A percentile compares a stretch with the other conserved stretches of the same genome.
phyloP scores from a whole-genome alignment of 92 coral and sea anemone species.

The Porites cylindrica region DNA sequence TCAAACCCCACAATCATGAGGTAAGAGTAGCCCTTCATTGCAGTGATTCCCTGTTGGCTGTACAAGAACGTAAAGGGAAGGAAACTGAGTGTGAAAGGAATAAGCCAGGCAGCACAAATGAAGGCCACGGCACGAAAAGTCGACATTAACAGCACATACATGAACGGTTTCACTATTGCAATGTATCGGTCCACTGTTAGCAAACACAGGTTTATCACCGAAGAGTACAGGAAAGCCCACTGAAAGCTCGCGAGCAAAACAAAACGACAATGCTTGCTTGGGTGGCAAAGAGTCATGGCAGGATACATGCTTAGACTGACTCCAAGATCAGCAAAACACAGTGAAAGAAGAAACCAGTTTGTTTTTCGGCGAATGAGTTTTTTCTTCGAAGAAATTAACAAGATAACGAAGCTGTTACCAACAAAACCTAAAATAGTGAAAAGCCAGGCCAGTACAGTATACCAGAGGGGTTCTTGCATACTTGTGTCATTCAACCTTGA shows the following conservation, averaged over 20 bases:
- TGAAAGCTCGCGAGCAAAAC: conserved; percentile 12
- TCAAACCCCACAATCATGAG: conserved; percentile 10
- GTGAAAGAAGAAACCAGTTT: conserved; percentile 32
- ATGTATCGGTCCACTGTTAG: conserved; percentile 35
- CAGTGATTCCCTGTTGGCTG: background rate
- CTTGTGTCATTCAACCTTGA: no score
- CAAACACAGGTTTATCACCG: conserved; percentile 23
- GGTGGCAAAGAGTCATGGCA: background rate
- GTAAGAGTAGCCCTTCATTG: background rate
- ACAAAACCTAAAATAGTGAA: conserved; percentile 14
- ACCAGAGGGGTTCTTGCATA: background rate
- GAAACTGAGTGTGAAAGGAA: background rate
- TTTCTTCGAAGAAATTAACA: conserved; percentile 17
- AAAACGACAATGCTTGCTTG: background rate
- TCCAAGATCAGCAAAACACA: conserved; percentile 37
- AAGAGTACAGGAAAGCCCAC: conserved; percentile 27
- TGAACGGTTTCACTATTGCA: conserved; percentile 29
- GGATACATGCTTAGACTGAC: conserved; percentile 28
- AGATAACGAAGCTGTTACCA: conserved; percentile 38
- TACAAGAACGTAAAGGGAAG: conserved; percentile 1
- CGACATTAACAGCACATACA: background rate
- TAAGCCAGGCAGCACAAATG: conserved; percentile 21
- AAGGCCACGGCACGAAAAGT: background rate
- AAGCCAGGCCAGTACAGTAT: conserved; percentile 14
- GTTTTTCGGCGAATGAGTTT: conserved; percentile 4